Evolutionary conservation across 2,888 invertebrate species (phyloP), one percentile per base, ranked within the genome.

Genomic region (Lottia scabra): DNA sequence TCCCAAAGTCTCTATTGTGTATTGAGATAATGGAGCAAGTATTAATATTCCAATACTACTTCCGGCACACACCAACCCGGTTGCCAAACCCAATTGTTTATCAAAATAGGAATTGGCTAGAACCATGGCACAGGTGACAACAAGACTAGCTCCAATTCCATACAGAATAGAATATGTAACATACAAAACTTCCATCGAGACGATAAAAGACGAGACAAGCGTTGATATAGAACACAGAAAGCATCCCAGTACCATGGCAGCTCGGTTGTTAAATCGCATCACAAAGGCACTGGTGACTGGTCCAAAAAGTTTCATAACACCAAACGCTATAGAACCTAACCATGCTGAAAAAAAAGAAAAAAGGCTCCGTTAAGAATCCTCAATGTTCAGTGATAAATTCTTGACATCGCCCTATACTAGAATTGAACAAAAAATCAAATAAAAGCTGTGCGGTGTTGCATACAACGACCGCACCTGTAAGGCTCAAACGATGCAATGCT

Each of bases 11-110:
- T 81, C 81, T 10, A 86, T 77, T 26, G 85, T 76, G 3, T 70
- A 68, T 74, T 85, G 84, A 0, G 82, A 77, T 46, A 84, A 46
- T 0, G 85, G 85, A 12, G 83, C 80, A 75, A 85, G 75, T 0
- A 85, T 74, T 16, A 86, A 74, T 0, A 84, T 84, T 1, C 85
- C 86, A 19, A 83, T 70, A 45, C 85, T 85, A 68, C 84, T 84
- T 15, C 86, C 86, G 2, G 85, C 78, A 10, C 80, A 81, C 16
- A 83, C 83, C 26, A 86, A 77, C 0, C 86, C 84, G 1, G 83
- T 84, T 1, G 86, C 86, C 10, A 85, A 44, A 6, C 81, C 76
- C 38, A 83, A 73, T 71, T 86, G 80, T 66, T 82, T 82, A 67
- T 84, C 81, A 71, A 87, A 87, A 71, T 85, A 86, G 38, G 80